A percentile compares a stretch with the other conserved stretches of the same genome.
These are phyloP conservation scores for Drosophila elegans DNA, from an alignment of 1,140 invertebrate species.

Conservation along the genomic window DNA sequence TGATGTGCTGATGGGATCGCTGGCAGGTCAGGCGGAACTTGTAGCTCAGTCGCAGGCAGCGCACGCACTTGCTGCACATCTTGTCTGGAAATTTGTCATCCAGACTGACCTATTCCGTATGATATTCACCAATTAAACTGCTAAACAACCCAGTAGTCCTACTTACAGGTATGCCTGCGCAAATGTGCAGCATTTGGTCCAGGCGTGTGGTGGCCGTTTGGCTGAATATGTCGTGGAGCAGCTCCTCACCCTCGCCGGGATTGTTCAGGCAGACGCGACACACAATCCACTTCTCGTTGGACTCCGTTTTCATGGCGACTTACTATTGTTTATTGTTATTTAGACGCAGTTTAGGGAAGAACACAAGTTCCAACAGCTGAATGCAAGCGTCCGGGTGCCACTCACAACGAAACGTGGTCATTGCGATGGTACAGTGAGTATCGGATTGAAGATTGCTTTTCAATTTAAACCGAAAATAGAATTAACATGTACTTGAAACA, in stretches of 20 bases:
- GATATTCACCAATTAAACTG: neutral
- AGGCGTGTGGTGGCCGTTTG: constrained; percentile 84
- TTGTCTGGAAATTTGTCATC: constrained; percentile 75
- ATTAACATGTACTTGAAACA: too few species aligned
- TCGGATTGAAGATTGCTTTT: neutral
- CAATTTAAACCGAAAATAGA: too few species aligned
- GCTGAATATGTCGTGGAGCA: constrained; percentile 86
- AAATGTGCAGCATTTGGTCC: constrained; percentile 85
- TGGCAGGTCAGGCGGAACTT: constrained; percentile 73
- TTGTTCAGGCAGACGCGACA: constrained; percentile 86
- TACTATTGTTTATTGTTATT: constrained; percentile 19
- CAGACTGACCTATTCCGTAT: constrained; percentile 46
- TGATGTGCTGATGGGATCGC: constrained; percentile 67
- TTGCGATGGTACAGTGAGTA: neutral
- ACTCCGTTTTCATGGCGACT: constrained; percentile 59
- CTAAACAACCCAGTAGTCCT: neutral
- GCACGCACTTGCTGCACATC: constrained; percentile 70
- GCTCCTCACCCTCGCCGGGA: constrained; percentile 76
- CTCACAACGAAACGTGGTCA: constrained; percentile 10
- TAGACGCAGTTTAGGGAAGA: neutral
- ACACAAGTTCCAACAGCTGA: constrained; percentile 30
- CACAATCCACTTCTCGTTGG: constrained; percentile 86
- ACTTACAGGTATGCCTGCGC: constrained; percentile 67
- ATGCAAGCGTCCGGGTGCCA: constrained; percentile 27
- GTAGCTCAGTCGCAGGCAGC: constrained; percentile 52